These are phyloP conservation scores for Lumbricus terrestris DNA, from an alignment of 2,888 invertebrate species.

Conservation along the genomic window DNA sequence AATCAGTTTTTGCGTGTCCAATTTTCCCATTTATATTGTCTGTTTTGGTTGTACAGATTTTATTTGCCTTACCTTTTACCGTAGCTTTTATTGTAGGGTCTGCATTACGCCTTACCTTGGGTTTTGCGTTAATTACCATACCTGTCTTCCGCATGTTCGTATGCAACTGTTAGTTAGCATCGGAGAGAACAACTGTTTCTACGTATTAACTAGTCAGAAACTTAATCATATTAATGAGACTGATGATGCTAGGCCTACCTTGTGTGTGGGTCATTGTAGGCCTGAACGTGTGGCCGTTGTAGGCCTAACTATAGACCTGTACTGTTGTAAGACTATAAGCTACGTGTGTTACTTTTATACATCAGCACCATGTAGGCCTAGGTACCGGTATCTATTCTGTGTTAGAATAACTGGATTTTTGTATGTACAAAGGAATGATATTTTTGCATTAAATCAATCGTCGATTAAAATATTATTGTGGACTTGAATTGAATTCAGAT, in stretches of 20 bases:
- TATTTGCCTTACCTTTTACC: background rate
- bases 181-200: too few species aligned
- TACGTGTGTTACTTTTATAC: background rate
- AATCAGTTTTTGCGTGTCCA: background rate
- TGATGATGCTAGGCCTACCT: background rate
- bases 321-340: background rate
- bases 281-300: background rate
- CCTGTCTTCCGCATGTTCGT: background rate
- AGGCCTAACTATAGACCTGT: too few species aligned
- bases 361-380: background rate
- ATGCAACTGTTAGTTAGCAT: background rate
- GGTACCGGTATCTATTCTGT: background rate
- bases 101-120: background rate
- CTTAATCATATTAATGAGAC: background rate
- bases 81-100: background rate
- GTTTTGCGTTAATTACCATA: background rate
- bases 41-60: background rate
- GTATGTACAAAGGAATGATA: background rate
- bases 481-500: background rate
- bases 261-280: background rate
- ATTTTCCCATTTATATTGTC: background rate
- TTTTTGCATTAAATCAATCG: background rate
- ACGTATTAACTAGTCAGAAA: background rate
- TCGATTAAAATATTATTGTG: background rate
- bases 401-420: background rate